These are phyloP conservation scores for Polydrusus pterygomalis DNA, from an alignment of 2,888 invertebrate species.

Conservation along the genomic window DNA sequence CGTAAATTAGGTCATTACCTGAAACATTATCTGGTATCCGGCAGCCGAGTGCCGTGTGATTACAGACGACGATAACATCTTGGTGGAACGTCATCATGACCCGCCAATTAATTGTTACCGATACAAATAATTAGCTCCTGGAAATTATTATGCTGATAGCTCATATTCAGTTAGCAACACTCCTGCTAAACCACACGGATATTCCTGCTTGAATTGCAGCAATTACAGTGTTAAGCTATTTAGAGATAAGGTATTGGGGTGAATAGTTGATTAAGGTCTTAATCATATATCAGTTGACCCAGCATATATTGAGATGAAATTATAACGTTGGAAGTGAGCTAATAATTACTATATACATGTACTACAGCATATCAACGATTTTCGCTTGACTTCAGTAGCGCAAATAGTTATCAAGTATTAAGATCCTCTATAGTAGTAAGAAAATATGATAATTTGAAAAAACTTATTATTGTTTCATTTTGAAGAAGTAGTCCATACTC, in stretches of 20 bases:
- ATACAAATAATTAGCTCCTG: conserved; percentile 64
- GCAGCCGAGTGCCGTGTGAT: conserved; percentile 65
- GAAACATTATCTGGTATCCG: conserved; percentile 64
- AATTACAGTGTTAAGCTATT: conserved; percentile 22
- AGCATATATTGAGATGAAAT: conserved; percentile 21
- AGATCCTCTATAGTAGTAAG: too few species aligned
- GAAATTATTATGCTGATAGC: conserved; percentile 59
- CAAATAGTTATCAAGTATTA: background rate
- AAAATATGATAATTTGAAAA: too few species aligned
- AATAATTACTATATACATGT: background rate
- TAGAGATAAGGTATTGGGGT: conserved; percentile 19
- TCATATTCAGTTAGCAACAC: conserved; percentile 22
- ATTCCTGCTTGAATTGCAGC: conserved; percentile 27
- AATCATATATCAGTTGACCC: conserved; percentile 18
- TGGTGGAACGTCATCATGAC: conserved; percentile 65
- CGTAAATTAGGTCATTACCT: conserved; percentile 29
- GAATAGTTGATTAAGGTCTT: conserved; percentile 24
- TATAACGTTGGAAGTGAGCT: background rate
- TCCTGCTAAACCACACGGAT: conserved; percentile 21
- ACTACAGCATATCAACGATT: background rate
- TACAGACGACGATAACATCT: conserved; percentile 65
- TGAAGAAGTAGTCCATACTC: too few species aligned
- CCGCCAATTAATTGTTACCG: conserved; percentile 65
- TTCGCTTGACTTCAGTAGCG: background rate
- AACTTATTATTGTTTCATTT: too few species aligned